A percentile compares a stretch with the other conserved stretches of the same genome.
Conservation (phyloP, 2,888 invertebrate genomes). For the Apamea crenata region DNA sequence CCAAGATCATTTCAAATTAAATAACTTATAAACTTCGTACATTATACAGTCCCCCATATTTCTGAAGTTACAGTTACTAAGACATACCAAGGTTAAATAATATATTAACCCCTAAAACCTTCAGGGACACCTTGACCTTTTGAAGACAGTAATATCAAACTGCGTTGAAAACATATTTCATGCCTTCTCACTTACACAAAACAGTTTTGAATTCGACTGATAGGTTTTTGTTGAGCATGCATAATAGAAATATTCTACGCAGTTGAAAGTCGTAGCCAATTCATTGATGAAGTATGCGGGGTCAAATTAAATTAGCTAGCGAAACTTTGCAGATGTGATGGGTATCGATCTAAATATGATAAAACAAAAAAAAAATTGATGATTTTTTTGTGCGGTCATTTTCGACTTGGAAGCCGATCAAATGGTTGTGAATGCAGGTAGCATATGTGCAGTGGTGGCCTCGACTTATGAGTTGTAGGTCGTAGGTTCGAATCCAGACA, state of each 20-base stretch:
- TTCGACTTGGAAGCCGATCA: too few species aligned
- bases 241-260: neutral
- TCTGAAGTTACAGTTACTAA: constrained; percentile 10
- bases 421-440: too few species aligned
- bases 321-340: too few species aligned
- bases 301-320: too few species aligned
- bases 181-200: constrained; percentile 17
- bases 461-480: too few species aligned
- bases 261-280: neutral
- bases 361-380: too few species aligned
- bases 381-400: too few species aligned
- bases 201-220: constrained; percentile 12
- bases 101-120: constrained; percentile 16
- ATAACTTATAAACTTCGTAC: constrained; percentile 36
- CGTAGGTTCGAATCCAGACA: too few species aligned
- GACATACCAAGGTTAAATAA: constrained; percentile 23
- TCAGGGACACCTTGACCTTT: constrained; percentile 10
- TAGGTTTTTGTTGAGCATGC: constrained; percentile 4
- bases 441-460: too few species aligned
- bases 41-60: constrained; percentile 22
- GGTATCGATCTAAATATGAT: too few species aligned
- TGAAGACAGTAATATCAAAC: neutral
- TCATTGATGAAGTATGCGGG: too few species aligned
- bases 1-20: constrained; percentile 42
- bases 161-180: constrained; percentile 8